Conservation (phyloP, 1,140 invertebrate genomes). For the Drosophila varians region DNA sequence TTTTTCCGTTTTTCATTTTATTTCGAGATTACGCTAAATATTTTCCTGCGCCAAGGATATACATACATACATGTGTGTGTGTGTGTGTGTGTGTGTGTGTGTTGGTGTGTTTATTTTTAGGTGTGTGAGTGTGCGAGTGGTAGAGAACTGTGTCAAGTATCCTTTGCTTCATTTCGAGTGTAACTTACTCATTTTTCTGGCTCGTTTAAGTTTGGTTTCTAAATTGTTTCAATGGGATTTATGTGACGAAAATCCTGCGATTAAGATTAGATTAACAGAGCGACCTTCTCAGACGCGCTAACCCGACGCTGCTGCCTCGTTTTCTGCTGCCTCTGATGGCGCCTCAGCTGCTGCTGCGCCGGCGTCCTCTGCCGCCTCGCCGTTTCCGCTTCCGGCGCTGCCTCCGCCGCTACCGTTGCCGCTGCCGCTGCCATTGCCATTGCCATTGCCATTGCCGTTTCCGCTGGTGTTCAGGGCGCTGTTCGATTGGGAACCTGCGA, state of each 20-base stretch:
- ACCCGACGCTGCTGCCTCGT: conserved; percentile 54
- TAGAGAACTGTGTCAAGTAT: not conserved
- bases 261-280: conserved; percentile 69
- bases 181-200: not conserved
- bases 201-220: not conserved
- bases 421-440: conserved; percentile 12
- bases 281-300: conserved; percentile 29
- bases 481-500: conserved; percentile 69
- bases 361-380: conserved; percentile 25
- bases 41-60: conserved; percentile 45
- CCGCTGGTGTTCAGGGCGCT: conserved; percentile 64
- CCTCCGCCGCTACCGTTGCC: conserved; percentile 9
- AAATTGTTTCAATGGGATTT: not conserved
- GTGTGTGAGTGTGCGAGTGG: not conserved
- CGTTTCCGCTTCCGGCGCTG: conserved; percentile 2
- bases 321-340: conserved; percentile 30
- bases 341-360: conserved; percentile 14
- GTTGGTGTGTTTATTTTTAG: not conserved
- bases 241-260: conserved; percentile 47
- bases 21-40: conserved; percentile 54
- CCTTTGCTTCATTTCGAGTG: not conserved
- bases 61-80: conserved; percentile 39
- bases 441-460: conserved; percentile 19
- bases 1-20: too few species aligned
- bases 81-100: conserved; percentile 9